Conservation (phyloP, 2,888 invertebrate species). For the Pseudococcus longispinus region DNA sequence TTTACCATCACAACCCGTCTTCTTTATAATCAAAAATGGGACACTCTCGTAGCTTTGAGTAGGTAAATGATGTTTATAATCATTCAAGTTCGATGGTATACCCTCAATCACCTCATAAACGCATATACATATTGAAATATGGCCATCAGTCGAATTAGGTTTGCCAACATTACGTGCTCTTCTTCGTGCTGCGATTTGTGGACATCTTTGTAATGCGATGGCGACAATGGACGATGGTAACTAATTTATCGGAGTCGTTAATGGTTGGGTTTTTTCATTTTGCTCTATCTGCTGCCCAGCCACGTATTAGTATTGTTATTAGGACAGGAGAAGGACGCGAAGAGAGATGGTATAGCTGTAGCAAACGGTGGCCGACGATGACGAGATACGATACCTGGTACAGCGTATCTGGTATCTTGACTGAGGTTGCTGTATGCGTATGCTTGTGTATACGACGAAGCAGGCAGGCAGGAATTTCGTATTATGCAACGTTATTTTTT, state of each 20-base stretch:
- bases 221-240: not conserved
- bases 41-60: too few species aligned
- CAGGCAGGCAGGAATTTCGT: not conserved
- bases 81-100: too few species aligned
- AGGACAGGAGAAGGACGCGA: not conserved
- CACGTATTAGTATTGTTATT: not conserved
- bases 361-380: not conserved
- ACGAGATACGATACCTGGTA: not conserved
- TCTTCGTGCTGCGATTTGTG: not conserved
- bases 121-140: not conserved
- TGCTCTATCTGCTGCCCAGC: not conserved
- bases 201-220: not conserved
- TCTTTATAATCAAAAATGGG: too few species aligned
- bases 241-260: not conserved
- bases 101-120: not conserved
- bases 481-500: not conserved
- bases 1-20: too few species aligned
- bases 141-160: not conserved
- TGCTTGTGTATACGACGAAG: not conserved
- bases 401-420: not conserved
- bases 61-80: too few species aligned
- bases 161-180: not conserved
- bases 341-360: not conserved
- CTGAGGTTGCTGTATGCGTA: not conserved
- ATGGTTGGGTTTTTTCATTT: not conserved